Conservation (phyloP, 2,888 invertebrate genomes). For the Cyclophora punctaria region DNA sequence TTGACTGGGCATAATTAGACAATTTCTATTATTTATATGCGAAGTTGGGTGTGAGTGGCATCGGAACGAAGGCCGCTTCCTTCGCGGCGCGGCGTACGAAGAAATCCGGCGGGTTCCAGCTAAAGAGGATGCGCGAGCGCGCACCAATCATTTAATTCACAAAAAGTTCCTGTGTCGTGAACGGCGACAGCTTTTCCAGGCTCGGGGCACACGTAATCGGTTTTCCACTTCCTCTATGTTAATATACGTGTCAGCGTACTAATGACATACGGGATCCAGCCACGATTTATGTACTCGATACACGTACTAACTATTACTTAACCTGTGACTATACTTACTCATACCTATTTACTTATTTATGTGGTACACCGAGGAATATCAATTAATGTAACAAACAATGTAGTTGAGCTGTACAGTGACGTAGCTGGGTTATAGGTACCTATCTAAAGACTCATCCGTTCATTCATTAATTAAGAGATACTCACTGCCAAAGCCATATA, state of each 20-base stretch:
- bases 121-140: constrained; percentile 63
- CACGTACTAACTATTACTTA: constrained; percentile 1
- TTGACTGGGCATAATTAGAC: constrained; percentile 65
- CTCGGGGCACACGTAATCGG: constrained; percentile 33
- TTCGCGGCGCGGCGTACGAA: constrained; percentile 45
- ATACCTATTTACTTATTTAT: constrained; percentile 15
- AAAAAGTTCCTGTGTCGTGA: constrained; percentile 59
- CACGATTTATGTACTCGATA: constrained; percentile 38
- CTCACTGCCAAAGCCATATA: no score
- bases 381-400: constrained; percentile 16
- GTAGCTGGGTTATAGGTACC: constrained; percentile 4
- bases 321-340: constrained; percentile 1
- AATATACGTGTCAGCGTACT: constrained; percentile 59
- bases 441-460: constrained; percentile 8
- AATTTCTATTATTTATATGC: constrained; percentile 75
- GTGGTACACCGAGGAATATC: constrained; percentile 13
- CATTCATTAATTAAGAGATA: constrained; percentile 16
- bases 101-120: constrained; percentile 48
- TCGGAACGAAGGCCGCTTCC: constrained; percentile 56
- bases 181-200: constrained; percentile 47
- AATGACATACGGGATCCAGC: constrained; percentile 44
- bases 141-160: constrained; percentile 52
- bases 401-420: no score
- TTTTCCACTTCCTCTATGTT: constrained; percentile 57
- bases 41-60: constrained; percentile 47